Evolutionary conservation across 2,888 invertebrate genomes (phyloP), one percentile per base, ranked within the genome.

Genomic region (Drosophila siamana): DNA sequence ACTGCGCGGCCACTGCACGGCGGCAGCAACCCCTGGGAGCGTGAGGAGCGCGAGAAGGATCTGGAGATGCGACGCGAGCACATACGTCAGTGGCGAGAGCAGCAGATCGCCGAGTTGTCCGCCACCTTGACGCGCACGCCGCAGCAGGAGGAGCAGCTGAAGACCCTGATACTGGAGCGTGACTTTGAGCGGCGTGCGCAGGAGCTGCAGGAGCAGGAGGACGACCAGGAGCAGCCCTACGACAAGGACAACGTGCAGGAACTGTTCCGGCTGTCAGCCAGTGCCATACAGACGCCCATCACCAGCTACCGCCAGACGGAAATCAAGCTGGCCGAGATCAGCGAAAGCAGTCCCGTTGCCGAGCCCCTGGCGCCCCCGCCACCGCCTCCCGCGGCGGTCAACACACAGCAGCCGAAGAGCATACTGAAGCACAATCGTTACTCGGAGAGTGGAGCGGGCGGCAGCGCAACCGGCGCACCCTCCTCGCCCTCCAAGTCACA

Each of bases 101-200:
- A 97, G 84, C 97, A 97, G 90, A 98, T 98, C 70, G 93, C 94
- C 0, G 96, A 97, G 78, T 93, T 98, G 56, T 94, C 96, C 74
- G 93, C 94, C 1, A 90, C 96, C 65, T 94, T 95, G 15, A 93
- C 94, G 52, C 94, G 97, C 60, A 94, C 96, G 2, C 93, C 95
- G 0, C 96, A 96, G 81, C 98, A 98, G 91, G 97, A 96, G 78
- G 98, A 98, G 89, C 97, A 97, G 88, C 92, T 98, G 15, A 94
- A 97, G 60, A 96, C 97, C n/a, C 93, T 99, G 60, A 95, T 96
- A 74, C 93, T 98, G n/a, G 98, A 99, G 91, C 94, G 97, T 67
- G 98, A 99, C 92, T 99, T 99, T 91, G 98, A 98, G 91, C 94
- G 97, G 51, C 94, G 98, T 48, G 98, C 98, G 2, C 95, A 96